Evolutionary conservation across 2,888 invertebrate genomes (phyloP).

Genomic region (Auanema sp.): DNA sequence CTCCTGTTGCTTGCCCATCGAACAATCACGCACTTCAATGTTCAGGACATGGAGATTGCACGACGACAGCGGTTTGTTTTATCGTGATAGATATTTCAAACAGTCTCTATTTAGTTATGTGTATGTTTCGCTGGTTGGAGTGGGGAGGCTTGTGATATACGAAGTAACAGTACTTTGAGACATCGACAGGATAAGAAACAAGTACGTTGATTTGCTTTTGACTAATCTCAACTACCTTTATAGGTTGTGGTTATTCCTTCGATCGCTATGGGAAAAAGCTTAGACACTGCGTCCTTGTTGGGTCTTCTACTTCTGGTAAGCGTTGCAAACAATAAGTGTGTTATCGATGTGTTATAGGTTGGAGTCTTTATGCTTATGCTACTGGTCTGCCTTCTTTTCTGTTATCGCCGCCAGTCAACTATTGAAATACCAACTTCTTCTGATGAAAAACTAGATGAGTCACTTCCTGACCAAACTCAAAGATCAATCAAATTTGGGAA

Average conservation of each 20-base stretch:
- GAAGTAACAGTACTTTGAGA: constrained; percentile 23
- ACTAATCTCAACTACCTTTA: background rate
- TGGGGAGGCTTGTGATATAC: constrained; percentile 64
- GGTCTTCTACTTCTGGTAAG: constrained; percentile 65
- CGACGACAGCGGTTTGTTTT: constrained; percentile 32
- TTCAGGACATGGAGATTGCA: constrained; percentile 82
- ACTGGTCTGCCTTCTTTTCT: constrained; percentile 66
- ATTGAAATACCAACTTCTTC: constrained; percentile 42
- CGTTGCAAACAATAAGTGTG: background rate
- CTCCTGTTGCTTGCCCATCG: constrained; percentile 74
- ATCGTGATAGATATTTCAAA: no score
- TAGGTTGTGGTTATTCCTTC: constrained; percentile 39
- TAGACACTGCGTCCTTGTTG: constrained; percentile 65
- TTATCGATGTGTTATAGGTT: constrained; percentile 44
- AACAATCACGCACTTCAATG: constrained; percentile 86
- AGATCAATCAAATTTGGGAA: constrained; percentile 66
- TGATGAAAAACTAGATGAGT: constrained; percentile 35
- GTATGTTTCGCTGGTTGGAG: constrained; percentile 79
- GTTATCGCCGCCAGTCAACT: constrained; percentile 62
- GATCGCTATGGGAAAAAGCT: constrained; percentile 43
- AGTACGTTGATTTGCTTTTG: background rate
- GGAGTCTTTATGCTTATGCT: constrained; percentile 65
- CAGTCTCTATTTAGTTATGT: constrained; percentile 80
- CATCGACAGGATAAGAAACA: constrained; percentile 19
- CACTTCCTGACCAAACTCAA: constrained; percentile 29